Evolutionary conservation across 2,113 vertebrate species (phyloP).

Genomic region (Callipepla squamata): DNA sequence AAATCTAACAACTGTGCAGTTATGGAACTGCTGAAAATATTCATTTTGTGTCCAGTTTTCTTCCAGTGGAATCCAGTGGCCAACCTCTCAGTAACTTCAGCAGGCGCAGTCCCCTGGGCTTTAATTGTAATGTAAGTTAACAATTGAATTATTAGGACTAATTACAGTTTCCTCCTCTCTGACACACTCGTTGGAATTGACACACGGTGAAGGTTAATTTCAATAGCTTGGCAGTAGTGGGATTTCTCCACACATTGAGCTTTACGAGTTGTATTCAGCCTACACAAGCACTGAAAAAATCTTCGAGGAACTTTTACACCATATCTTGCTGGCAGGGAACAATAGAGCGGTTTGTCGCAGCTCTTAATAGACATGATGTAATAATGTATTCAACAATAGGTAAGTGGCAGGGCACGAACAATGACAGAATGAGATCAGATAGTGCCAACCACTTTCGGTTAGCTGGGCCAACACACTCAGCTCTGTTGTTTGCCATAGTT

Average conservation of each 20-base stretch:
- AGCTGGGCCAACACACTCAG: not conserved
- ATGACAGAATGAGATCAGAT: not conserved
- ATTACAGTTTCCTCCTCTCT: not conserved
- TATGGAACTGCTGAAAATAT: not conserved
- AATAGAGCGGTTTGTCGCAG: constrained; percentile 30
- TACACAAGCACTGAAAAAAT: not conserved
- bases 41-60: fast-evolving
- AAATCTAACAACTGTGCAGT: not conserved
- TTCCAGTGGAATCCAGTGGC: not conserved
- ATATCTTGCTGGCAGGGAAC: not conserved
- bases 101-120: not conserved
- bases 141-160: not conserved
- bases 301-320: constrained; percentile 9
- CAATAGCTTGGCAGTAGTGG: not conserved
- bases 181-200: fast-evolving
- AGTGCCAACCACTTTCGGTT: not conserved
- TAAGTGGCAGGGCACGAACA: constrained; percentile 22
- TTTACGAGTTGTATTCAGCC: not conserved
- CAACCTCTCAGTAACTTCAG: not conserved
- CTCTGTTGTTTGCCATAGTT: not conserved
- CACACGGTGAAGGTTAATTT: not conserved
- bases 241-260: not conserved
- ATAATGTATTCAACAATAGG: not conserved
- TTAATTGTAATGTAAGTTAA: not conserved
- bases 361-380: constrained; percentile 39